Conservation (phyloP, 2,888 invertebrate genomes). For the Blastobasis lacticolella region DNA sequence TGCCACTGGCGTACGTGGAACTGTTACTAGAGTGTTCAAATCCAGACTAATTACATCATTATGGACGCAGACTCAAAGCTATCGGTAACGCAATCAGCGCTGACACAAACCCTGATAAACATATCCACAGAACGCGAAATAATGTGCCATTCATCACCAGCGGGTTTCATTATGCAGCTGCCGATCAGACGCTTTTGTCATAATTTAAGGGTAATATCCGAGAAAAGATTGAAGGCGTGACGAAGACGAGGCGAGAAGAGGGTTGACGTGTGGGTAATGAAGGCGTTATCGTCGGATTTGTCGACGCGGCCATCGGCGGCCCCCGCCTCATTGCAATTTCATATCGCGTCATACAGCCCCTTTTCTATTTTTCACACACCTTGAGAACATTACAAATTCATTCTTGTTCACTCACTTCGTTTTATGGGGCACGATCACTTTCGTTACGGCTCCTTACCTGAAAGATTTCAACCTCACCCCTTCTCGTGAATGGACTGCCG, state of each 20-base stretch:
- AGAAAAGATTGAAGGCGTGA: conserved; percentile 63
- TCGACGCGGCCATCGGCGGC: conserved; percentile 4
- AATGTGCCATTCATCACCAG: conserved; percentile 47
- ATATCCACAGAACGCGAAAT: conserved; percentile 37
- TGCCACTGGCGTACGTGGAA: too few relatives aligned
- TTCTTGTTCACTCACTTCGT: neutral
- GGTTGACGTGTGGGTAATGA: conserved; percentile 69
- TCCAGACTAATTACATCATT: too few relatives aligned
- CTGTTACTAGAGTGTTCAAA: too few relatives aligned
- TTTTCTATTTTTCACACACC: conserved; percentile 31
- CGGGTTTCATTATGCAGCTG: conserved; percentile 49
- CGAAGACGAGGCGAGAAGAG: conserved; percentile 58
- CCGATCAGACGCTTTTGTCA: conserved; percentile 53
- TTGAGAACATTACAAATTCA: conserved; percentile 12
- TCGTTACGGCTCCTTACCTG: neutral
- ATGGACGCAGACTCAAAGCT: too few relatives aligned
- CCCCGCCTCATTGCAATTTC: conserved; percentile 38
- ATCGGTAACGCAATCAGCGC: too few relatives aligned
- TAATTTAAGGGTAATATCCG: conserved; percentile 69
- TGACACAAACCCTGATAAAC: conserved; percentile 16
- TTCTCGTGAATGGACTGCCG: too few relatives aligned
- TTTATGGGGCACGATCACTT: neutral
- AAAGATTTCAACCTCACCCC: too few relatives aligned
- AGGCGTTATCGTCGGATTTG: conserved; percentile 59
- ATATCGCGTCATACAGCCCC: conserved; percentile 34